Evolutionary conservation across 2,888 invertebrate species (phyloP).

Genomic region (Xestobium rufovillosum): DNA sequence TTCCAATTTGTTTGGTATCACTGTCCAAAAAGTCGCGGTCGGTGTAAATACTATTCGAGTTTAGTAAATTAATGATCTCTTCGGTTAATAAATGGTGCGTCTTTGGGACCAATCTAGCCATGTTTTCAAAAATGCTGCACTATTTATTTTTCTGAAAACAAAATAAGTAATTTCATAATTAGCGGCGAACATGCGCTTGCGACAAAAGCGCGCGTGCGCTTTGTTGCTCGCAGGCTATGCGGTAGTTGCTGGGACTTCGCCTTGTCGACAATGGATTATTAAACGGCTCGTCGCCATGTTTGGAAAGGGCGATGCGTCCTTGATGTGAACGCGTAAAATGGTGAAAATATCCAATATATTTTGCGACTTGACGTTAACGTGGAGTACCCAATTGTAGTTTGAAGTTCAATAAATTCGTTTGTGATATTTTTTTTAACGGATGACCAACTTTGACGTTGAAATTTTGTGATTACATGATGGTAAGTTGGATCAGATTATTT

Average conservation of each 20-base stretch:
- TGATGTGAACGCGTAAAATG: constrained; percentile 44
- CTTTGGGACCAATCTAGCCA: constrained; percentile 26
- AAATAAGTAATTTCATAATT: constrained; percentile 15
- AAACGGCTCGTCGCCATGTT: constrained; percentile 49
- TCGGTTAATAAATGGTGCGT: constrained; percentile 41
- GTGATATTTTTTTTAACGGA: constrained; percentile 47
- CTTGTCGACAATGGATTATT: constrained; percentile 30
- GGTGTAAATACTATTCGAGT: constrained; percentile 48
- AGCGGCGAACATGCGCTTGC: constrained; percentile 23
- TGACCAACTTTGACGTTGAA: constrained; percentile 50
- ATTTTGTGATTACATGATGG: constrained; percentile 63
- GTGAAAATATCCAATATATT: constrained; percentile 46
- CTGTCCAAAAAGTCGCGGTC: constrained; percentile 52
- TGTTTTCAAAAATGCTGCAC: too few relatives aligned
- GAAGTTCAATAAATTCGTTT: constrained; percentile 41
- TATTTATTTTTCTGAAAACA: too few relatives aligned
- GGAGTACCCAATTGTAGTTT: constrained; percentile 48
- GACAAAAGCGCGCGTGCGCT: constrained; percentile 28
- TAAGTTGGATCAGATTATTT: constrained; percentile 45
- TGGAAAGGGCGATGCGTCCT: constrained; percentile 44
- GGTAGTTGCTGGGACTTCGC: constrained; percentile 27
- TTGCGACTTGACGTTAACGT: constrained; percentile 47
- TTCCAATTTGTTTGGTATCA: constrained; percentile 48
- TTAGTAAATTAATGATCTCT: constrained; percentile 43
- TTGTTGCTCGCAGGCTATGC: constrained; percentile 18